Evolutionary conservation across 2,888 invertebrate genomes (phyloP).

Genomic region (Metopia argyrocephala): DNA sequence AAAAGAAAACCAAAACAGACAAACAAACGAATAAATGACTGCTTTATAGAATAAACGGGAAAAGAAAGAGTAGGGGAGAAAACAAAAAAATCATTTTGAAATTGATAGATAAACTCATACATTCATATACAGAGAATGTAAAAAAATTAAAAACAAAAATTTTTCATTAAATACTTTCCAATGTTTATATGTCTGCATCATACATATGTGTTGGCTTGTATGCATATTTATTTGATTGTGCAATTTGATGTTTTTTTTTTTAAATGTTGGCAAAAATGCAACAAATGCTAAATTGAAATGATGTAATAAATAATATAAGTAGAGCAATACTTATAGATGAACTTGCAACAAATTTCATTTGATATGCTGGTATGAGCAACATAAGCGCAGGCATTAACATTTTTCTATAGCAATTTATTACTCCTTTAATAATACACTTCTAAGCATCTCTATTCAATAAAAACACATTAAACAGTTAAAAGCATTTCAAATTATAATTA

Average conservation of each 20-base stretch:
- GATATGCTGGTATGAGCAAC: not conserved
- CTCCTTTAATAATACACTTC: too few relatives aligned
- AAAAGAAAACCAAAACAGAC: slow-evolving; percentile 9
- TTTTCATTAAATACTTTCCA: slow-evolving; percentile 53
- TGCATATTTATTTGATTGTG: not conserved
- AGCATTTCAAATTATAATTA: too few relatives aligned
- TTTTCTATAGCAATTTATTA: too few relatives aligned
- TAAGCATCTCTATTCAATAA: too few relatives aligned
- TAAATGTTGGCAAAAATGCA: slow-evolving; percentile 17
- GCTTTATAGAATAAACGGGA: not conserved
- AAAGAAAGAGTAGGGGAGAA: not conserved
- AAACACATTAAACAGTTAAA: too few relatives aligned
- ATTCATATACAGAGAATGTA: slow-evolving; percentile 11
- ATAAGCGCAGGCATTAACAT: not conserved
- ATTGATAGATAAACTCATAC: not conserved
- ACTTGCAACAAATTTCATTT: slow-evolving; percentile 6
- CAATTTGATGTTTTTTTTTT: not conserved
- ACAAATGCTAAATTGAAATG: slow-evolving; percentile 34
- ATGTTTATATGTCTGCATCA: too few relatives aligned
- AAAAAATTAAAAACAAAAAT: slow-evolving; percentile 27
- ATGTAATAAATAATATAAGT: slow-evolving; percentile 4
- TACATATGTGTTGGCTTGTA: not conserved
- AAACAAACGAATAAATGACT: slow-evolving; percentile 32
- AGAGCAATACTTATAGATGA: not conserved
- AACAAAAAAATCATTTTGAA: not conserved